Percentiles rank a stretch among this genome's conserved stretches.
Conservation (phyloP, 2,888 invertebrate genomes). For the Aricia artaxerxes region DNA sequence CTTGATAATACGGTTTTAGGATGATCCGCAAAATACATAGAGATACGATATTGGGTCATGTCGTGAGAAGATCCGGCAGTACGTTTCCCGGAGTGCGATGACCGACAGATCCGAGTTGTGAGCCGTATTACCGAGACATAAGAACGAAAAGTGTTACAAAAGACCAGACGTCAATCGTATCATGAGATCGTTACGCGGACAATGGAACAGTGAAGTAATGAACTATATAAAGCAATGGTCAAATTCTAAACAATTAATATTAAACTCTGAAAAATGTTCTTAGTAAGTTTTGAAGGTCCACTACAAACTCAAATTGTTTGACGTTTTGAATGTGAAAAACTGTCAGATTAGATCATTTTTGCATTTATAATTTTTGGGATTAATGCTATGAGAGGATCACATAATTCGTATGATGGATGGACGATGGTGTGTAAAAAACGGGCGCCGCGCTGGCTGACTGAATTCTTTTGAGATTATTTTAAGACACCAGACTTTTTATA, state of each 20-base stretch:
- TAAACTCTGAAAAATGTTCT: too few relatives aligned
- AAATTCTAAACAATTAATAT: too few relatives aligned
- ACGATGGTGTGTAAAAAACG: neutral
- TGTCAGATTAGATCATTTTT: neutral
- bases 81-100: neutral
- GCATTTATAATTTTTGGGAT: too few relatives aligned
- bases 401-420: neutral
- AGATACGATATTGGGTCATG: neutral
- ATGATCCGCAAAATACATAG: neutral
- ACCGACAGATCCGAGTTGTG: neutral
- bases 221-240: neutral
- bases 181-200: neutral
- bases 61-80: slow-evolving; percentile 3
- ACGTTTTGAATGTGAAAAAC: too few relatives aligned
- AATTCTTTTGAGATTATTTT: slow-evolving; percentile 2
- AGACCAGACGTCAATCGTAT: neutral
- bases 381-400: too few relatives aligned
- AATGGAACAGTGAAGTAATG: neutral
- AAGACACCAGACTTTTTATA: neutral
- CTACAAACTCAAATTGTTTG: too few relatives aligned
- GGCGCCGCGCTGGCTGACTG: slow-evolving; percentile 25
- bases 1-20: neutral
- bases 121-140: neutral
- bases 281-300: too few relatives aligned
- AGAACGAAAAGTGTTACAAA: neutral